Evolutionary conservation across 2,113 vertebrate genomes (phyloP).

Genomic region (Campylomormyrus tamandua): DNA sequence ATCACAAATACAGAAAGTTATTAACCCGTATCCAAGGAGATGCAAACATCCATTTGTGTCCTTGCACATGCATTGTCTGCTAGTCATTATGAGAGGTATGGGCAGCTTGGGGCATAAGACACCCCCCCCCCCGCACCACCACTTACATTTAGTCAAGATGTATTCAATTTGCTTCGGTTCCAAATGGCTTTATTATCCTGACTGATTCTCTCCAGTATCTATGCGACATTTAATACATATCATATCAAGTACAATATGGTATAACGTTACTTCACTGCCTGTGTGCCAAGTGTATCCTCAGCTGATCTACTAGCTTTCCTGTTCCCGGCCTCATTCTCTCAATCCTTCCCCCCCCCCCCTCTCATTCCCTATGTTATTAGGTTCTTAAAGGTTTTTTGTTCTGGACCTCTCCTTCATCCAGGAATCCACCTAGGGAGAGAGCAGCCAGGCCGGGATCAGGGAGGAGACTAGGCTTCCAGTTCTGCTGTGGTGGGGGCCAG

Average conservation of each 20-base stretch:
- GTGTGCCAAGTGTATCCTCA: not conserved
- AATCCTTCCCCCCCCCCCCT: not conserved
- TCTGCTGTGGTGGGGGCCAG: not conserved
- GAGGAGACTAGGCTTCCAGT: not conserved
- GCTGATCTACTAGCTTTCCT: not conserved
- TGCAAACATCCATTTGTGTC: not conserved
- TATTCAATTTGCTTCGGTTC: not conserved
- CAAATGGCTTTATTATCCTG: not conserved
- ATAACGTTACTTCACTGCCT: not conserved
- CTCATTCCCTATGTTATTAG: not conserved
- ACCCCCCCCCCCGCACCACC: not conserved
- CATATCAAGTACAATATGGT: not conserved
- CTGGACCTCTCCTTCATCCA: not conserved
- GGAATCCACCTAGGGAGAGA: not conserved
- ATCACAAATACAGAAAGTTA: conserved; percentile 12
- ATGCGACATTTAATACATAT: not conserved
- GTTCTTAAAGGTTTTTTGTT: not conserved
- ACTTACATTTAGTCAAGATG: not conserved
- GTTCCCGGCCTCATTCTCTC: not conserved
- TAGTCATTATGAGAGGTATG: conserved; percentile 3
- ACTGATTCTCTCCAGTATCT: not conserved
- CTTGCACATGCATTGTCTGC: conserved; percentile 8
- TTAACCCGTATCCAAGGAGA: conserved; percentile 22
- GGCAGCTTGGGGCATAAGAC: not conserved
- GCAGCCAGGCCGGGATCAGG: not conserved